These are phyloP conservation scores for Adelphocoris suturalis DNA, from an alignment of 2,888 invertebrate species.

Conservation along the genomic window DNA sequence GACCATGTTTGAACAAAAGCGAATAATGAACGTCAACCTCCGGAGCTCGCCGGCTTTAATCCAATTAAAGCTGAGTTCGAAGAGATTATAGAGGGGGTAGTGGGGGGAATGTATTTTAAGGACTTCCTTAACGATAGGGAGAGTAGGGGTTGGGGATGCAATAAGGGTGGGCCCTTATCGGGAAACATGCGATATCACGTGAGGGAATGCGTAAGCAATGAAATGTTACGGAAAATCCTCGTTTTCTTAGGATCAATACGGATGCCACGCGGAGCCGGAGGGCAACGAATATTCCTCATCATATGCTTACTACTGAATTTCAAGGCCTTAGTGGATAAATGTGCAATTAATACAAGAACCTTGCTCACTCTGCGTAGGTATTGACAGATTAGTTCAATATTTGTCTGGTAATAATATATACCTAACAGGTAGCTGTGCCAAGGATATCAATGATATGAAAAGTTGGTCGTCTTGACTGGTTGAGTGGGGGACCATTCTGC, in stretches of 20 bases:
- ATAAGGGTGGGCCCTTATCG: neutral
- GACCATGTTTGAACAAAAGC: neutral
- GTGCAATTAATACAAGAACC: too few species aligned
- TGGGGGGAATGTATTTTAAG: neutral
- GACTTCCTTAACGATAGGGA: neutral
- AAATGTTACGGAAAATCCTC: slow-evolving; percentile 29
- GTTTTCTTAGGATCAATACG: neutral
- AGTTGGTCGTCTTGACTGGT: too few species aligned
- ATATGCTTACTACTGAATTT: too few species aligned
- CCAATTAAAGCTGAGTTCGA: neutral
- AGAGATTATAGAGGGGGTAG: neutral
- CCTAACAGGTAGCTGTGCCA: too few species aligned
- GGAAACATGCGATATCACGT: slow-evolving; percentile 55
- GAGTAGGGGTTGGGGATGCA: neutral
- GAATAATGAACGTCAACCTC: slow-evolving; percentile 13
- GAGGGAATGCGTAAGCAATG: slow-evolving; percentile 47
- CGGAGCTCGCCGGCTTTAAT: neutral
- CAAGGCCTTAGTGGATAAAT: too few species aligned
- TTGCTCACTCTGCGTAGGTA: too few species aligned
- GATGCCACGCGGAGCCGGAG: neutral
- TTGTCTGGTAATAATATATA: too few species aligned
- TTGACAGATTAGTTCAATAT: too few species aligned
- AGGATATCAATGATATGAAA: too few species aligned
- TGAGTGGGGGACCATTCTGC: too few species aligned
- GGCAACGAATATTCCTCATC: neutral